A percentile compares a stretch with the other conserved stretches of the same genome.
phyloP scores from a whole-genome alignment of 2,113 vertebrate genomes.

The Carollia perspicillata region DNA sequence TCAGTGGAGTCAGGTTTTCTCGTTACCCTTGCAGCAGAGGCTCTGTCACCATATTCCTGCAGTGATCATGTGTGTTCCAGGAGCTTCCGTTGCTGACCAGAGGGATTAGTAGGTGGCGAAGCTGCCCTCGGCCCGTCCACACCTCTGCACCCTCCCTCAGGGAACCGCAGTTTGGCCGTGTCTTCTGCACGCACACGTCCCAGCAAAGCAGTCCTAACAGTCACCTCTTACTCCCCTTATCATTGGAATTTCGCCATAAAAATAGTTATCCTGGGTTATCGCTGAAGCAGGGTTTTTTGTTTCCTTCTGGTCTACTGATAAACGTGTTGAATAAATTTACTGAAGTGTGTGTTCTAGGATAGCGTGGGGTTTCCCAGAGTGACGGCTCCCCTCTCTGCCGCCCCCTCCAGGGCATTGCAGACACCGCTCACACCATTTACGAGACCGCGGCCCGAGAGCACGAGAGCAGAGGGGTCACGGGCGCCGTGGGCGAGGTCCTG shows the following conservation, averaged over 20 bases:
- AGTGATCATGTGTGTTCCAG: not conserved
- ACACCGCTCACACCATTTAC: constrained; percentile 97
- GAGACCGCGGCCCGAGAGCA: constrained; percentile 96
- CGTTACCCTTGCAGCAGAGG: not conserved
- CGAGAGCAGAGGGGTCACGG: constrained; percentile 96
- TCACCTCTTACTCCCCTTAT: not conserved
- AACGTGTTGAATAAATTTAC: not conserved
- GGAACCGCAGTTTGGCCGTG: not conserved
- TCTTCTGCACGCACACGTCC: not conserved
- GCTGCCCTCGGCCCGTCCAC: not conserved
- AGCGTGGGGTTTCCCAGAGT: not conserved
- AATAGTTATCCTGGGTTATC: not conserved
- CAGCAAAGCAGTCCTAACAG: not conserved
- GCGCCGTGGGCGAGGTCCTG: constrained; percentile 96
- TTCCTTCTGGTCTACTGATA: not conserved
- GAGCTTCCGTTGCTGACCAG: not conserved
- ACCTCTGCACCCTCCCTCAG: not conserved
- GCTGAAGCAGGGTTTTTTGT: not conserved
- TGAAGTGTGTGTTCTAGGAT: not conserved
- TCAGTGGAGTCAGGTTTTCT: not conserved
- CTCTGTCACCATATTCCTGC: not conserved
- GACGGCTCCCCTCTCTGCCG: constrained; percentile 22
- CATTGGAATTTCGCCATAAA: constrained; percentile 15
- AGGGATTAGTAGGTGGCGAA: not conserved
- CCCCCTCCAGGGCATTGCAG: constrained; percentile 89